These are phyloP conservation scores for Meteorus cinctellus DNA, from an alignment of 2,888 invertebrate genomes.

Conservation along the genomic window DNA sequence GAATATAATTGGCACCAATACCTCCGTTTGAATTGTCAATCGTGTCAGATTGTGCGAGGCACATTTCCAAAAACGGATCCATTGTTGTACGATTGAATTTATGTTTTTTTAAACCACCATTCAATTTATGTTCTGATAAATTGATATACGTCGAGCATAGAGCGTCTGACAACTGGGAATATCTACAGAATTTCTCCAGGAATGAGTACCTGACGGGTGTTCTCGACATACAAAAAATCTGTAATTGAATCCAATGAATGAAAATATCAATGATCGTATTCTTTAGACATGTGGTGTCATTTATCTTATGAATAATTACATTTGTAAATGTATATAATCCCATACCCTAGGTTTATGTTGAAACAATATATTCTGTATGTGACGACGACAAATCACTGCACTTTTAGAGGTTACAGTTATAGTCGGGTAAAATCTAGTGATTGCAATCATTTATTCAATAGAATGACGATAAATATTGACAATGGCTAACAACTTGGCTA, in stretches of 20 bases:
- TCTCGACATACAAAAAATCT: conserved; percentile 60
- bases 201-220: conserved; percentile 53
- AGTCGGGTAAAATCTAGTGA: conserved; percentile 59
- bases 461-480: not conserved
- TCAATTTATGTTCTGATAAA: conserved; percentile 52
- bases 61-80: conserved; percentile 59
- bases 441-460: conserved; percentile 65
- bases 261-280: conserved; percentile 5
- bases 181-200: conserved; percentile 54
- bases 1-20: conserved; percentile 25
- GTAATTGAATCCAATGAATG: conserved; percentile 26
- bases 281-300: not conserved
- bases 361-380: conserved; percentile 56
- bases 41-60: conserved; percentile 50
- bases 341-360: conserved; percentile 63
- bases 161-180: conserved; percentile 51
- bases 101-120: conserved; percentile 47
- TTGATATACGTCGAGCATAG: conserved; percentile 53
- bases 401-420: conserved; percentile 61
- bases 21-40: conserved; percentile 11
- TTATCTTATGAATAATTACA: conserved; percentile 9
- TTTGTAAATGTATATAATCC: not conserved
- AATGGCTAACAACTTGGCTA: not conserved
- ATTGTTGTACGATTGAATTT: conserved; percentile 52
- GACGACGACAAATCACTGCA: conserved; percentile 56